Conservation (phyloP, 1,140 invertebrate species). For the Drosophila lacertosa region DNA sequence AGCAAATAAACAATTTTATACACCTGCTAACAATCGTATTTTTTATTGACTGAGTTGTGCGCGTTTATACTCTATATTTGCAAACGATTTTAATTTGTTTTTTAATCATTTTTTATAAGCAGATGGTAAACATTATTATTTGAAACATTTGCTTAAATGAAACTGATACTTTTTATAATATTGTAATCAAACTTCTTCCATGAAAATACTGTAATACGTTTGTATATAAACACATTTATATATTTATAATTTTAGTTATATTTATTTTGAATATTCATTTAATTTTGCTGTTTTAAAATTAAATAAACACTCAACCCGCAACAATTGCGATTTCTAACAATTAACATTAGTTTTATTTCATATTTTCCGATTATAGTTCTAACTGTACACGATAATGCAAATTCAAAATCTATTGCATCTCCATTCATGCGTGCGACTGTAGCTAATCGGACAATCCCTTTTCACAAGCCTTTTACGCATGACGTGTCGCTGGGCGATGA, state of each 20-base stretch:
- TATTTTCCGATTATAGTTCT: not conserved
- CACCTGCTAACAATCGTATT: not conserved
- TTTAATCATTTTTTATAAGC: not conserved
- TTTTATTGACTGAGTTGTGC: not conserved
- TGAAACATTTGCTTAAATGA: not conserved
- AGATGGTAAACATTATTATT: not conserved
- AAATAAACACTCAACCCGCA: too few species aligned
- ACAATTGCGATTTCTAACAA: too few species aligned
- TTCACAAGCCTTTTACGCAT: constrained; percentile 9
- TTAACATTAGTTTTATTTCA: too few species aligned
- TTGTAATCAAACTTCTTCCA: too few species aligned
- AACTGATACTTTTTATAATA: not conserved
- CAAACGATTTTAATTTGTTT: not conserved
- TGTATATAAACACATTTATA: not conserved
- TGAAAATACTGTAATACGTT: too few species aligned
- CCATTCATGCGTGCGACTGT: constrained; percentile 30
- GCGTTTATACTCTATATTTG: not conserved
- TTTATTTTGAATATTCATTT: too few species aligned
- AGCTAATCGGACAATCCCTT: constrained; percentile 31
- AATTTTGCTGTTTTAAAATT: too few species aligned
- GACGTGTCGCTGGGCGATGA: constrained; percentile 33
- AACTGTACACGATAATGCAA: not conserved
- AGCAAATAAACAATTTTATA: constrained; percentile 5
- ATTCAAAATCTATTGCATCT: not conserved
- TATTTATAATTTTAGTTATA: too few species aligned